Conservation (phyloP, 2,113 vertebrate species). For the Amphiprion percula region DNA sequence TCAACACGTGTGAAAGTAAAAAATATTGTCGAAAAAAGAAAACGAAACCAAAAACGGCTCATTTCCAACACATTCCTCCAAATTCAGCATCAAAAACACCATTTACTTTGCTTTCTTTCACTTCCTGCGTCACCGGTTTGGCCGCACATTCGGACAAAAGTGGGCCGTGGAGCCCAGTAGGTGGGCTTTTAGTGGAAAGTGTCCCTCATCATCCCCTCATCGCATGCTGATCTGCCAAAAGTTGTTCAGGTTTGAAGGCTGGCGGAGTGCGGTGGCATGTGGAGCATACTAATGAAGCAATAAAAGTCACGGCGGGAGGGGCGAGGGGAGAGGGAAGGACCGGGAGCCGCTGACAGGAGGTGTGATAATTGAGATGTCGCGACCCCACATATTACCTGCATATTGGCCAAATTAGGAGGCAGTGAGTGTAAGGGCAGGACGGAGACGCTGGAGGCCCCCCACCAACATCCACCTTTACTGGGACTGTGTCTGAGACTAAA, state of each 20-base stretch:
- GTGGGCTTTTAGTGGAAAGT: constrained; percentile 67
- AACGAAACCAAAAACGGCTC: too few species aligned
- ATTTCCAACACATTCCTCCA: too few species aligned
- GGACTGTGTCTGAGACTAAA: constrained; percentile 38
- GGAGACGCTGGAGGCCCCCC: constrained; percentile 26
- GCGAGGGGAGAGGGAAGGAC: constrained; percentile 57
- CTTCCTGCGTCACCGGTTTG: constrained; percentile 20
- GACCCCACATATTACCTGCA: constrained; percentile 84
- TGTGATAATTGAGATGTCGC: constrained; percentile 87
- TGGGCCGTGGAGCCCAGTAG: constrained; percentile 52
- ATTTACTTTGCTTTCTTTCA: constrained; percentile 20
- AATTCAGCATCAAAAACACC: background rate
- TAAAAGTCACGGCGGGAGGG: constrained; percentile 93
- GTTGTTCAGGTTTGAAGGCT: constrained; percentile 77
- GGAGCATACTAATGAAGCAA: constrained; percentile 96
- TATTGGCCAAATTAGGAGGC: constrained; percentile 75
- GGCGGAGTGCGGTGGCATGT: constrained; percentile 85
- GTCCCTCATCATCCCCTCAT: constrained; percentile 73
- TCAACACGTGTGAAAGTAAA: too few species aligned
- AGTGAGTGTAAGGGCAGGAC: constrained; percentile 59
- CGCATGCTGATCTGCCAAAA: constrained; percentile 74
- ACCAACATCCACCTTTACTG: constrained; percentile 8
- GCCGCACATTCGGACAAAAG: constrained; percentile 32
- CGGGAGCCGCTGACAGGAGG: constrained; percentile 81
- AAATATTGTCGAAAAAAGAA: too few species aligned